These are phyloP conservation scores for Sciurus vulgaris DNA, from an alignment of 2,797 vertebrate genomes.

Conservation along the genomic window DNA sequence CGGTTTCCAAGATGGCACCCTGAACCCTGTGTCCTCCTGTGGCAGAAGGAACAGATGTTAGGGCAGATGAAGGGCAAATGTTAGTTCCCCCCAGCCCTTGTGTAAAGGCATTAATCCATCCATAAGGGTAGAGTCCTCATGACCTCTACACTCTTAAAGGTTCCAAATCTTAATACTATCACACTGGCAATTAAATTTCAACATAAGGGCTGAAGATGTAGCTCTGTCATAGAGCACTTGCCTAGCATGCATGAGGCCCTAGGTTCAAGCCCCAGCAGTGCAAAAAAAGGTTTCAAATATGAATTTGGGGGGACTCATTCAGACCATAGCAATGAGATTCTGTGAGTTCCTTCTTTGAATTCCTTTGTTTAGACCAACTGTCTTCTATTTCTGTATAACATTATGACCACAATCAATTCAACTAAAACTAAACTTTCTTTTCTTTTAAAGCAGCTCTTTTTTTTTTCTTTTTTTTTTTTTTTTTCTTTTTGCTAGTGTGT, in stretches of 20 bases:
- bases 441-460: neutral
- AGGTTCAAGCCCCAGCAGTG: no score
- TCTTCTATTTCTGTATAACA: neutral
- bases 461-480: neutral
- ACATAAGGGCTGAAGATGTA: no score
- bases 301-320: neutral
- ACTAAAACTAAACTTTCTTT: neutral
- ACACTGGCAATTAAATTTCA: neutral
- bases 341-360: neutral
- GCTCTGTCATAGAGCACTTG: no score
- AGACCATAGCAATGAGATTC: neutral
- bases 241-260: no score
- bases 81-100: neutral
- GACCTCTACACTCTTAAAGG: neutral
- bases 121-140: neutral
- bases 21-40: neutral
- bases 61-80: neutral
- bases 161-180: neutral
- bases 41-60: no score
- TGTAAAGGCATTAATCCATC: neutral
- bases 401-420: neutral
- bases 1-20: neutral
- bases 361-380: conserved; percentile 3
- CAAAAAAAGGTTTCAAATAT: no score
- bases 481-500: neutral